A percentile compares a stretch with the other conserved stretches of the same genome.
phyloP scores from a whole-genome alignment of 1,140 invertebrate species.

The Monochamus saltuarius region DNA sequence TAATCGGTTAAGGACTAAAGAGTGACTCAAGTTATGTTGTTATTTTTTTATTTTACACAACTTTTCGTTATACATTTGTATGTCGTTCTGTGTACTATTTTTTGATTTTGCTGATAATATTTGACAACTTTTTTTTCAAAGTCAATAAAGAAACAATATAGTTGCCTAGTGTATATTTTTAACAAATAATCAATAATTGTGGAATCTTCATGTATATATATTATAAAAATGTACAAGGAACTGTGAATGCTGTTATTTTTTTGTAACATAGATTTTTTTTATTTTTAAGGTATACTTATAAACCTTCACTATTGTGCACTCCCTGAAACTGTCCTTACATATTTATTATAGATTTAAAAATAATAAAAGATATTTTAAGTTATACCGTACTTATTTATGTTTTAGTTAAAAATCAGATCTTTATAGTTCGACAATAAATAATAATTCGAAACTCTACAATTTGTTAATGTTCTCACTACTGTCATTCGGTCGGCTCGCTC shows the following conservation, averaged over 20 bases:
- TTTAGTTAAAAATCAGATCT: conserved; percentile 90
- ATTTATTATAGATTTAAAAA: conserved; percentile 15
- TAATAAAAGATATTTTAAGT: conserved; percentile 24
- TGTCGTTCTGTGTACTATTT: too few species aligned
- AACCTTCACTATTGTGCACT: conserved; percentile 4
- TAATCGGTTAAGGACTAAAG: too few species aligned
- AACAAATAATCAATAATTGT: neutral
- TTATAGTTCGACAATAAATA: conserved; percentile 90
- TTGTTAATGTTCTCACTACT: conserved; percentile 93
- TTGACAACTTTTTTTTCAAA: too few species aligned
- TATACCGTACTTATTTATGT: conserved; percentile 1
- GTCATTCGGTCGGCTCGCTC: conserved; percentile 95
- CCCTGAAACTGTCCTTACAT: conserved; percentile 12
- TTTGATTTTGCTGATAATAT: too few species aligned
- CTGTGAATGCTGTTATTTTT: conserved; percentile 3
- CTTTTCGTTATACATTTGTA: too few species aligned
- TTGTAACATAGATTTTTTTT: conserved; percentile 1
- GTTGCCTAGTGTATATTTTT: neutral
- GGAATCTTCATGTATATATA: conserved; percentile 5
- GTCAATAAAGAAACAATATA: too few species aligned
- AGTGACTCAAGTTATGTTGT: too few species aligned
- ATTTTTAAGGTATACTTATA: conserved; percentile 3
- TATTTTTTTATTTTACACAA: too few species aligned
- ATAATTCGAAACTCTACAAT: conserved; percentile 87
- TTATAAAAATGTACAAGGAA: neutral